Evolutionary conservation across 2,113 vertebrate genomes (phyloP).

Genomic region (Guaruba guarouba): DNA sequence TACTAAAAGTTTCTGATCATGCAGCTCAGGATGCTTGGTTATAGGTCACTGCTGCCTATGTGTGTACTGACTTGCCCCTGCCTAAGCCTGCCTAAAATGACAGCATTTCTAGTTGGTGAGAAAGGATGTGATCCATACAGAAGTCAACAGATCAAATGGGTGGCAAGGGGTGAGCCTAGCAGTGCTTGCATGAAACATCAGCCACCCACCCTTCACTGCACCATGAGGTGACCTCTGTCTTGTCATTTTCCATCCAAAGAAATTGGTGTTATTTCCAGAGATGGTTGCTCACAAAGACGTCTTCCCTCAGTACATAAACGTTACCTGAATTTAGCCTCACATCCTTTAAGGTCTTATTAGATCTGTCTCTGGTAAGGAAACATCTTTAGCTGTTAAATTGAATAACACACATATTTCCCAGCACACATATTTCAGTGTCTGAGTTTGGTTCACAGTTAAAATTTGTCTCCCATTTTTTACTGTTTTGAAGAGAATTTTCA

Average conservation of each 20-base stretch:
- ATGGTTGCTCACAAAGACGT: not conserved
- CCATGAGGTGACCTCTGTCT: not conserved
- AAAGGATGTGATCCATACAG: not conserved
- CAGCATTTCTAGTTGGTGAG: not conserved
- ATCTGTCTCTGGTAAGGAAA: conserved; percentile 5
- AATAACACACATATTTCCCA: not conserved
- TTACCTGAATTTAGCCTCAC: conserved; percentile 19
- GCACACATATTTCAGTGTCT: not conserved
- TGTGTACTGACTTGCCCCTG: not conserved
- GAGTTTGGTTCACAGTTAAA: not conserved
- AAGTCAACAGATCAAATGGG: not conserved
- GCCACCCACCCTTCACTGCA: not conserved
- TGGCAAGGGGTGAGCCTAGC: not conserved
- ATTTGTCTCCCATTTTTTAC: not conserved
- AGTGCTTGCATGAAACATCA: not conserved
- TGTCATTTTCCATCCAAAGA: not conserved
- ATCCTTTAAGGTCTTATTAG: conserved; percentile 15
- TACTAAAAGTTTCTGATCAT: not conserved
- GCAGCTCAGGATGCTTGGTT: not conserved
- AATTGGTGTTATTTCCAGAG: not conserved
- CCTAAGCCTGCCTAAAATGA: not conserved
- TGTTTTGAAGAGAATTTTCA: not conserved
- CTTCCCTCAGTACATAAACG: not conserved
- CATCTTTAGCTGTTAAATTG: conserved; percentile 19
- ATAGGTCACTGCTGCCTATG: accelerated